Base-by-base conservation (phyloP, 1,140 invertebrate species). In the Reticulitermes speratus region DNA sequence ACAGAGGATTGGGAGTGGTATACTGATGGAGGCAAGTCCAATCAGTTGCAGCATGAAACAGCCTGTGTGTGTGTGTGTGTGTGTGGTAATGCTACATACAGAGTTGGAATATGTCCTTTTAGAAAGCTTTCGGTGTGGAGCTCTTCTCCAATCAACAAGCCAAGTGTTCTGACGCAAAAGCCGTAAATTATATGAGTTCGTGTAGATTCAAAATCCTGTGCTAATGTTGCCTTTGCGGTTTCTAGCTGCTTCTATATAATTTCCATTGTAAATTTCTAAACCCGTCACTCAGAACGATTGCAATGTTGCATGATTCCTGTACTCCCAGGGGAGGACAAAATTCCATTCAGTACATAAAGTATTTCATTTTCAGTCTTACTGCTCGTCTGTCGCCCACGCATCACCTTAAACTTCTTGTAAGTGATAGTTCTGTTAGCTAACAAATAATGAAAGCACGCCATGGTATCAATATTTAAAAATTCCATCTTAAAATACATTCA, bases 181-280 rank as follows among this genome's bases (percentile, higher is more conserved):
- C 65, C 65, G n/a, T 75, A 75, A 75, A 75, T 75, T 75, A 30
- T 75, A 75, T 30, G 65, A 75, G n/a, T 69, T 69, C 25, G 65
- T 14, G n/a, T 30, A 30, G 65, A 30, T 75, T 30, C 65, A 75
- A 30, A 75, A 75, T 75, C 65, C 65, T 30, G 25, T 75, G 65
- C n/a, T 75, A 8, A 25, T 75, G 25, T 75, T 75, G 65, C 65
- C 65, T 75, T 75, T 75, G 65, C 25, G n/a, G 65, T 75, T 75
- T 30, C 65, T 30, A 75, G 65, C 25, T 30, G 65, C 65, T 75
- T 75, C 65, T 75, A 30, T 75, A 75, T 75, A 75, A 75, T 75
- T 75, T 75, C 65, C 25, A 75, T 75, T 75, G 65, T 75, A 75
- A 75, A 75, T 30, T 75, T 75, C 65, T 75, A 75, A 9, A 1